Percentiles rank a stretch among this genome's conserved stretches.
These are phyloP conservation scores for Oryzias javanicus DNA, from an alignment of 2,113 vertebrate genomes.

Conservation along the genomic window DNA sequence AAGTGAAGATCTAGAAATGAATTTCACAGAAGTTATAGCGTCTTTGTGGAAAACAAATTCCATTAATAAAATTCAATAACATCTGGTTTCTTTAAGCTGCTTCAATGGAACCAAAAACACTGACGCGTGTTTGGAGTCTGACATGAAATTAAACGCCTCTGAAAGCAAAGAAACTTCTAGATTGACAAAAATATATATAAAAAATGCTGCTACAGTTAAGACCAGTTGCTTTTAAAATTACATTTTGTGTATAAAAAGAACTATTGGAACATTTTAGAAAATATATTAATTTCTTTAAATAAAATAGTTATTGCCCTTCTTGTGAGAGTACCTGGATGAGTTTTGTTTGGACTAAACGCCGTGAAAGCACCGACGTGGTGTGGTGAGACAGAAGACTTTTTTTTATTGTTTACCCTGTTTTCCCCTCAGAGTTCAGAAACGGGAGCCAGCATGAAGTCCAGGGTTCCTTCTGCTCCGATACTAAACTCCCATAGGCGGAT, in stretches of 20 bases:
- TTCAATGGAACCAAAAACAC: conserved; percentile 51
- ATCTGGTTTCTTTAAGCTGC: conserved; percentile 28
- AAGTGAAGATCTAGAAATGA: background rate
- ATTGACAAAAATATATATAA: background rate
- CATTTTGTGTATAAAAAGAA: conserved; percentile 39
- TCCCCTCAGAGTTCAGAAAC: conserved; percentile 31
- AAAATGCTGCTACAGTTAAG: conserved; percentile 17
- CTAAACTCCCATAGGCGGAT: conserved; percentile 48
- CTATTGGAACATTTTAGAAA: conserved; percentile 56
- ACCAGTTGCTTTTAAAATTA: conserved; percentile 19
- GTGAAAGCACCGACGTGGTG: conserved; percentile 29
- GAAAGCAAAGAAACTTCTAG: conserved; percentile 18
- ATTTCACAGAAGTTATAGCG: background rate
- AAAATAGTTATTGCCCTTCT: conserved; percentile 59
- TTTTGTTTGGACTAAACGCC: conserved; percentile 41
- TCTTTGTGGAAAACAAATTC: conserved; percentile 18
- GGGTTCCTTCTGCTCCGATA: conserved; percentile 70
- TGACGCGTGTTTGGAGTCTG: conserved; percentile 21
- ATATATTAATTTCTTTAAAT: conserved; percentile 80
- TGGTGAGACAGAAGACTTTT: conserved; percentile 31
- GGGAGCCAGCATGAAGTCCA: conserved; percentile 54
- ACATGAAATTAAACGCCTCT: conserved; percentile 34
- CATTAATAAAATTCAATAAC: conserved; percentile 62
- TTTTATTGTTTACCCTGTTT: conserved; percentile 15
- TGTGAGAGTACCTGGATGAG: conserved; percentile 41